Evolutionary conservation across 2,113 vertebrate species (phyloP).

Genomic region (Muntiacus reevesi): DNA sequence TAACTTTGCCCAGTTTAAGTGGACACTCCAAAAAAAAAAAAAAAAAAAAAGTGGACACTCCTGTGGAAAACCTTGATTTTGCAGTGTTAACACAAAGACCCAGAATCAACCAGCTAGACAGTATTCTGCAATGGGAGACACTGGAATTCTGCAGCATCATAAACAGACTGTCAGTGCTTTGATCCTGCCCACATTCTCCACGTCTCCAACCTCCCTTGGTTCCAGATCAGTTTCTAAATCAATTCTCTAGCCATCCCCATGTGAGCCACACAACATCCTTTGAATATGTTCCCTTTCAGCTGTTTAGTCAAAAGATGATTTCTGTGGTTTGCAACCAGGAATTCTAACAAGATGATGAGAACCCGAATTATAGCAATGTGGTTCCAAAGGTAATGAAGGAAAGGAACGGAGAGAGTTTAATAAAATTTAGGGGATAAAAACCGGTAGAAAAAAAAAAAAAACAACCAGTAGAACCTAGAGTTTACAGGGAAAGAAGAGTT

Average conservation of each 20-base stretch:
- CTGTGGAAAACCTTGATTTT: neutral
- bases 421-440: neutral
- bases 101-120: neutral
- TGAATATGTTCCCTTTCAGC: constrained; percentile 15
- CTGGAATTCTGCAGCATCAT: neutral
- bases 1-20: neutral
- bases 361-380: neutral
- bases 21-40: neutral
- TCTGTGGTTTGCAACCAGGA: constrained; percentile 21
- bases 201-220: neutral
- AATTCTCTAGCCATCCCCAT: neutral
- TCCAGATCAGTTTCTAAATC: constrained; percentile 9
- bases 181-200: neutral
- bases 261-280: constrained; percentile 14
- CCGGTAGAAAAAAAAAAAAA: neutral
- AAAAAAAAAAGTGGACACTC: neutral
- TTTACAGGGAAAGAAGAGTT: constrained; percentile 1
- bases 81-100: neutral
- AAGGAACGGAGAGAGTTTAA: neutral
- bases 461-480: neutral
- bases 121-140: neutral
- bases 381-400: neutral
- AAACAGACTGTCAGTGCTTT: neutral
- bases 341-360: neutral
- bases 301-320: constrained; percentile 18